These are phyloP conservation scores for Heliconius charithonia DNA, from an alignment of 2,888 invertebrate genomes.

Conservation along the genomic window DNA sequence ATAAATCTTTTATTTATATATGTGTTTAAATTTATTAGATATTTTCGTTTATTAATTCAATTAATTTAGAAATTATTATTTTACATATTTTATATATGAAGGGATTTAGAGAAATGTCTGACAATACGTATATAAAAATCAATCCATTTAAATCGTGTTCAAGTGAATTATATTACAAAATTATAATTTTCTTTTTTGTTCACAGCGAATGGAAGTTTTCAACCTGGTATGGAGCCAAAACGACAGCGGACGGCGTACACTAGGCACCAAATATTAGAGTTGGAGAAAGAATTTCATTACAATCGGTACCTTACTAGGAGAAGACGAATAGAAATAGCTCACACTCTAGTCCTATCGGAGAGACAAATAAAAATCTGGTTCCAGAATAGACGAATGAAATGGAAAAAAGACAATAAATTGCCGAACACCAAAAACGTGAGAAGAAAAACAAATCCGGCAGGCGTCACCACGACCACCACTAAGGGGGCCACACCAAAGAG, in stretches of 20 bases:
- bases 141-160: no score
- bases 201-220: constrained; percentile 93
- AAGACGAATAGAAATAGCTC: constrained; percentile 98
- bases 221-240: constrained; percentile 97
- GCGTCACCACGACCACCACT: constrained; percentile 85
- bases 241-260: constrained; percentile 98
- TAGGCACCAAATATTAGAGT: constrained; percentile 97
- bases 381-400: constrained; percentile 92
- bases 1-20: neutral
- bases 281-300: constrained; percentile 99
- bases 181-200: constrained; percentile 62
- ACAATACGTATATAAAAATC: neutral
- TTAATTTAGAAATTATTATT: neutral
- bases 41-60: neutral
- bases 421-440: constrained; percentile 91
- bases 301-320: constrained; percentile 97
- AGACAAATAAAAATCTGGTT: constrained; percentile 95
- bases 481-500: constrained; percentile 86
- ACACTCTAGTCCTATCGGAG: constrained; percentile 96
- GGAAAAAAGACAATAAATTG: constrained; percentile 92
- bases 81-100: neutral
- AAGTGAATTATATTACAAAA: neutral
- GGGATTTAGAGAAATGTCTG: neutral
- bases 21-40: neutral
- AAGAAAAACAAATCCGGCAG: constrained; percentile 90